Evolutionary conservation across 64 coral and sea anemone genomes (phyloP).

Genomic region (Hydrozoanthus tunicans): DNA sequence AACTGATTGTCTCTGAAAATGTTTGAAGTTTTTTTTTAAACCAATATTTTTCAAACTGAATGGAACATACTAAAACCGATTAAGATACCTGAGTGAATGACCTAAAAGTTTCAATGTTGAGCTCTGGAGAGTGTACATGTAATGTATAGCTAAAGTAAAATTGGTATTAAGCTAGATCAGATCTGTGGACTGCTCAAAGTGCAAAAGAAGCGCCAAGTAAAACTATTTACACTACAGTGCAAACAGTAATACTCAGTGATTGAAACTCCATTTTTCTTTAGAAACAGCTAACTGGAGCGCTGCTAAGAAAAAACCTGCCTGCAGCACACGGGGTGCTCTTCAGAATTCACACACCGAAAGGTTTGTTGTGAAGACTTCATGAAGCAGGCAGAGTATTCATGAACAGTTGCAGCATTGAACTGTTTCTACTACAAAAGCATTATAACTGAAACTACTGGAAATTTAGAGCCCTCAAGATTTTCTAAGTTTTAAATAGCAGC

Average conservation of each 20-base stretch:
- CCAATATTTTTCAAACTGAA: too few species aligned
- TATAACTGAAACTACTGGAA: background rate
- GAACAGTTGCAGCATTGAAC: background rate
- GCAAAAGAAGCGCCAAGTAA: background rate
- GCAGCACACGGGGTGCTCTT: background rate
- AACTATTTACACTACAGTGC: background rate
- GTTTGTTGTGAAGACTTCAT: slow-evolving; percentile 55
- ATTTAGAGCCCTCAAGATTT: too few species aligned
- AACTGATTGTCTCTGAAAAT: too few species aligned
- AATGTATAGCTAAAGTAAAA: too few species aligned
- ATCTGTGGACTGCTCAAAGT: background rate
- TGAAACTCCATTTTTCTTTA: background rate
- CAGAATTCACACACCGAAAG: slow-evolving; percentile 59
- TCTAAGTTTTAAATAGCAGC: background rate
- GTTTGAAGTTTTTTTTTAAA: too few species aligned
- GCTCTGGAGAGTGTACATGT: too few species aligned
- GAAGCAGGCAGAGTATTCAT: background rate
- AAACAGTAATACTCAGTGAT: background rate
- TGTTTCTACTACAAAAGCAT: background rate
- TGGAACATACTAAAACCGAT: too few species aligned
- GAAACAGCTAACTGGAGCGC: too few species aligned
- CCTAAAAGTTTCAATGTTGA: too few species aligned
- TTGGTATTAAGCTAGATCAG: too few species aligned
- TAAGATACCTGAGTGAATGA: too few species aligned
- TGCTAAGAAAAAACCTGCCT: background rate